Conservation (phyloP, 2,888 invertebrate genomes). For the Drosophila hawaiiensis region DNA sequence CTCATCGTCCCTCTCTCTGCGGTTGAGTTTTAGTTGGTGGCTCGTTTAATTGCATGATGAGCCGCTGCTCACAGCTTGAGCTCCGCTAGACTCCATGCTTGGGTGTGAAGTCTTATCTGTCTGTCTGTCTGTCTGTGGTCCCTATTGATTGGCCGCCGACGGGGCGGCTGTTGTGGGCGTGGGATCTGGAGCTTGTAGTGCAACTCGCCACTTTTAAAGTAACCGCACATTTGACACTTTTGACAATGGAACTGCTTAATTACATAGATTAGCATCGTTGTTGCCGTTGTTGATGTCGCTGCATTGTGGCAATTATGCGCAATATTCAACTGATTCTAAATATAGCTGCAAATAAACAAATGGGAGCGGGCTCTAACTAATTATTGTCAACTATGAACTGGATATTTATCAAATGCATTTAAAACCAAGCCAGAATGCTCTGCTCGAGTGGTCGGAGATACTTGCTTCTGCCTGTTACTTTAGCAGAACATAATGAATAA, state of each 20-base stretch:
- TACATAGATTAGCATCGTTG: conserved; percentile 53
- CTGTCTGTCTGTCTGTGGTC: conserved; percentile 24
- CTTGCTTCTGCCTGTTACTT: not conserved
- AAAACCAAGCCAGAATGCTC: not conserved
- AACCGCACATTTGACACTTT: conserved; percentile 76
- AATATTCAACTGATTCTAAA: conserved; percentile 51
- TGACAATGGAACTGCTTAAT: conserved; percentile 70
- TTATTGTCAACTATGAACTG: conserved; percentile 36
- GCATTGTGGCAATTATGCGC: conserved; percentile 44
- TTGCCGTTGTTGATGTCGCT: conserved; percentile 15
- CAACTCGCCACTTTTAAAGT: conserved; percentile 66
- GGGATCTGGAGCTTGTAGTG: conserved; percentile 47
- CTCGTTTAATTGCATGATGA: conserved; percentile 72
- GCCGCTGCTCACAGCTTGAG: conserved; percentile 59
- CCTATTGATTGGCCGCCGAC: conserved; percentile 42
- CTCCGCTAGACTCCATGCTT: conserved; percentile 22
- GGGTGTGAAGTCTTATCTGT: conserved; percentile 32
- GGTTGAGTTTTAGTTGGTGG: not conserved
- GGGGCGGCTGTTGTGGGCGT: conserved; percentile 46
- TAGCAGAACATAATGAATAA: not conserved
- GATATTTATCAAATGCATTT: not conserved
- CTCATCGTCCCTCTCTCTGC: conserved; percentile 3
- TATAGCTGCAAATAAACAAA: conserved; percentile 54
- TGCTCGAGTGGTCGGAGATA: not conserved
- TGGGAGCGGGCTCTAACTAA: conserved; percentile 27